Evolutionary conservation across 1,140 invertebrate genomes (phyloP), one percentile per base, ranked within the genome.

Genomic region (Neodiprion pinetum): DNA sequence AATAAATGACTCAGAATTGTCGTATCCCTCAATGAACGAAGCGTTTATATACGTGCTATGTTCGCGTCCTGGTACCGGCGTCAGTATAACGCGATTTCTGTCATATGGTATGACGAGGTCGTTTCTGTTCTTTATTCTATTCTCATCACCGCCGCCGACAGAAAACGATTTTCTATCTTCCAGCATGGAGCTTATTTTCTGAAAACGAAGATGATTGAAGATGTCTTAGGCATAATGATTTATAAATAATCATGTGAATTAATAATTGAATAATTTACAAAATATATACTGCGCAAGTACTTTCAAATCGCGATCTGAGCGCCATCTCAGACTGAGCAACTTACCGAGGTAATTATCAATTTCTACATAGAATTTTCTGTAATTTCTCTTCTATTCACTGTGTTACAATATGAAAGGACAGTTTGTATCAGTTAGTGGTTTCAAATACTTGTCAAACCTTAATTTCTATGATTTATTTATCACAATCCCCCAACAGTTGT

Each of bases 1-100:
- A 67, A 99, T 97, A 88, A 97, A 99, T 17, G 96, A 95, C 87
- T 97, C 95, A 0, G 93, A 93, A 87, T 97, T 97, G 83, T 98
- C 95, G 84, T 98, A 99, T 17, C 96, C 96, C 90, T 98, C 97
- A 79, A 99, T 96, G 86, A 98, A 98, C 1, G 96, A 98, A 2
- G 97, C 97, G 88, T 99, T 99, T 79, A 99, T 98, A 83, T 99
- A 99, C 1, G 97, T 98, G 47, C 96, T 97, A 85, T 96, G 95
- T 85, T 98, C 96, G 81, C 92, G 91, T 48, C 92, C 92, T 70
- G 95, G 92, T 79, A 96, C 90, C 9, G 96, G 96, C 28, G 93
- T 93, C 10, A 96, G 88, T 80, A 96, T 96, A 50, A 98, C 96
- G 77, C 96, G 90, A 89, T 97, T 97, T 81, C 95, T 91, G 86